These are phyloP conservation scores for Mesorhabditis spiculigera DNA, from an alignment of 2,888 invertebrate species.

Conservation along the genomic window DNA sequence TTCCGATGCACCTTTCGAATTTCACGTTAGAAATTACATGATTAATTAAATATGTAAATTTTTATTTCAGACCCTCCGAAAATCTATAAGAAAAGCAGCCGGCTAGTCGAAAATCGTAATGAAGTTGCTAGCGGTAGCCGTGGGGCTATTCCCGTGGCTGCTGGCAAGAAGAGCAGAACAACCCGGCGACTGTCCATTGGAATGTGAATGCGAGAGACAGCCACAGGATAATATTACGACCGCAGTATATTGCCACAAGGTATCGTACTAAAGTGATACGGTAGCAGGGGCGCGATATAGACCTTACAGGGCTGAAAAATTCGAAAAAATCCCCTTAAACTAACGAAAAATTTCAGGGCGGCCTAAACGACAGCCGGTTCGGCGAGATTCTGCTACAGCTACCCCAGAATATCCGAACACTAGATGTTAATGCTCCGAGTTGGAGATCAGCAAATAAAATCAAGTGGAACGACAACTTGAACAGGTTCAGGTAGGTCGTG, in stretches of 20 bases:
- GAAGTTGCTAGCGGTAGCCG: background rate
- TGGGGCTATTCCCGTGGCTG: background rate
- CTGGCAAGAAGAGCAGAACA: background rate
- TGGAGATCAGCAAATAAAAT: constrained; percentile 41
- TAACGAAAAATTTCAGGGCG: constrained; percentile 19
- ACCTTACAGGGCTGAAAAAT: background rate
- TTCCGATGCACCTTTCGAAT: too few relatives aligned
- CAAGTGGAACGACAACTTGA: constrained; percentile 51
- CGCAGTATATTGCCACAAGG: background rate
- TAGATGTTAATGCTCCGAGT: constrained; percentile 55
- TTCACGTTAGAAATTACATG: too few relatives aligned
- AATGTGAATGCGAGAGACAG: constrained; percentile 2
- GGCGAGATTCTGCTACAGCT: constrained; percentile 41
- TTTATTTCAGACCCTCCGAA: too few relatives aligned
- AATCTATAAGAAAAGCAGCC: too few relatives aligned
- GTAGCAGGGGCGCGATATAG: background rate
- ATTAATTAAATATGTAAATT: too few relatives aligned
- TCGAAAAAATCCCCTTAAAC: too few relatives aligned
- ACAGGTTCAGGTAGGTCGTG: constrained; percentile 36
- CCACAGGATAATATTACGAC: background rate
- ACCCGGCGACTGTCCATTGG: background rate
- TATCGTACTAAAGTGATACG: background rate
- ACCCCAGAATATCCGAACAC: constrained; percentile 42
- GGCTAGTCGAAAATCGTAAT: too few relatives aligned
- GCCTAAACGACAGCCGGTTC: constrained; percentile 45